phyloP scores from a whole-genome alignment of 2,113 vertebrate genomes.

The Phalacrocorax brasilianus region DNA sequence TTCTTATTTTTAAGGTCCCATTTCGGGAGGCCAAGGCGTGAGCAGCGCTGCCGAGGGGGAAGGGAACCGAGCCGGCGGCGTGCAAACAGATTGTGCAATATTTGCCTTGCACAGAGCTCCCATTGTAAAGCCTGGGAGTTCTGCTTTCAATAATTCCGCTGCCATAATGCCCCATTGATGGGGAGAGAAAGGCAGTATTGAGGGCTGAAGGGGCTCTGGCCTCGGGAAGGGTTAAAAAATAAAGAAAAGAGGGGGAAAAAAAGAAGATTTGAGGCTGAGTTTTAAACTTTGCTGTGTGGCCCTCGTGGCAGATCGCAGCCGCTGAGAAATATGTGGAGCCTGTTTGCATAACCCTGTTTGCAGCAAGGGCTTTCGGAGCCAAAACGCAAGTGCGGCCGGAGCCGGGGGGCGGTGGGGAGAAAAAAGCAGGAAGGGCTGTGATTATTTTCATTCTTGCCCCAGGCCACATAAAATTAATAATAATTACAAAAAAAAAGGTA shows the following conservation, averaged over 20 bases:
- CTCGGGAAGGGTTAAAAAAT: conserved; percentile 70
- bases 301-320: conserved; percentile 25
- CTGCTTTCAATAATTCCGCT: conserved; percentile 79
- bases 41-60: conserved; percentile 60
- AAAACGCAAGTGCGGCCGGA: conserved; percentile 20
- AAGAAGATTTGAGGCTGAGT: not conserved
- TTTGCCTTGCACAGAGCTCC: conserved; percentile 75
- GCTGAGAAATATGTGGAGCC: conserved; percentile 30
- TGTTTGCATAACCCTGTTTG: conserved; percentile 49
- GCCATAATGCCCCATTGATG: conserved; percentile 80
- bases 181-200: conserved; percentile 78
- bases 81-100: conserved; percentile 77
- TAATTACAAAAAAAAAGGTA: not conserved
- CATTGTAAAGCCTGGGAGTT: conserved; percentile 77
- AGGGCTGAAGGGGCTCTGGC: conserved; percentile 39
- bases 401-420: not conserved
- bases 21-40: conserved; percentile 39
- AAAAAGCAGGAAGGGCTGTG: conserved; percentile 35
- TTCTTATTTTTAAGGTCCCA: conserved; percentile 48
- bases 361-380: not conserved
- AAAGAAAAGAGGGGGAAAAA: not conserved
- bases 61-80: conserved; percentile 37
- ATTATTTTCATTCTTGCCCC: conserved; percentile 61
- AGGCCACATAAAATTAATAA: conserved; percentile 39
- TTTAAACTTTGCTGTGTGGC: conserved; percentile 59